Base-by-base conservation (phyloP, 2,888 invertebrate genomes). In the Tetragnatha montana region DNA sequence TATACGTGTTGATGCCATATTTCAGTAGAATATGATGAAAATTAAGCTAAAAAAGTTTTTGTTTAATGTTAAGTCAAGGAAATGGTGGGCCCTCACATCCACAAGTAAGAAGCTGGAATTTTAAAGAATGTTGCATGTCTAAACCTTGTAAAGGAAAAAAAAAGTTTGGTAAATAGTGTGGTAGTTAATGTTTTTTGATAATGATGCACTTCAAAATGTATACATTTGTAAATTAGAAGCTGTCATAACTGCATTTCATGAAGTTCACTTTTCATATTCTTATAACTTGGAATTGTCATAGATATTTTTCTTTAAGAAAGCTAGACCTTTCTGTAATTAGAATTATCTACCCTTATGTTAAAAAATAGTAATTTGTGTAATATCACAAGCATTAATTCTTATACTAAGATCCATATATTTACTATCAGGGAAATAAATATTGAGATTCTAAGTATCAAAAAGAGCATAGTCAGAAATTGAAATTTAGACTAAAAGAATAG, bases 161-260 rank as follows among this genome's bases (percentile, higher is more conserved):
- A 83, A 75, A 60, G 83, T 73, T 86, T 86, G 80, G 73, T 86
- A 86, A 85, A 73, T 86, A 86, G 80, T 86, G 60, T 83, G 83
- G 73, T 88, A 88, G 88, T 88, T 88, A 88, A 88, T 88, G 88
- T 88, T 88, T 35, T 35, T 88, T 88, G 88, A 88, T 88, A 88
- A 88, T 51, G 70, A 88, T 88, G 88, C 88, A 88, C 88, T 78
- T 19, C 49, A 88, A 79, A 88, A 78, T 71, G 83, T 79, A 79
- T 83, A 83, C 79, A 78, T 71, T 88, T 88, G 83, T 73, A 83
- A 88, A 78, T 79, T 88, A 88, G 88, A 83, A 74, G 79, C 79
- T 83, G 83, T 83, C 73, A 88, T 73, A 73, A 73, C 83, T 88
- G 88, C 88, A 88, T 88, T 88, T 88, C 81, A 88, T 88, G 79